Base-by-base conservation (phyloP, 2,888 invertebrate genomes). In the Tiphia femorata region DNA sequence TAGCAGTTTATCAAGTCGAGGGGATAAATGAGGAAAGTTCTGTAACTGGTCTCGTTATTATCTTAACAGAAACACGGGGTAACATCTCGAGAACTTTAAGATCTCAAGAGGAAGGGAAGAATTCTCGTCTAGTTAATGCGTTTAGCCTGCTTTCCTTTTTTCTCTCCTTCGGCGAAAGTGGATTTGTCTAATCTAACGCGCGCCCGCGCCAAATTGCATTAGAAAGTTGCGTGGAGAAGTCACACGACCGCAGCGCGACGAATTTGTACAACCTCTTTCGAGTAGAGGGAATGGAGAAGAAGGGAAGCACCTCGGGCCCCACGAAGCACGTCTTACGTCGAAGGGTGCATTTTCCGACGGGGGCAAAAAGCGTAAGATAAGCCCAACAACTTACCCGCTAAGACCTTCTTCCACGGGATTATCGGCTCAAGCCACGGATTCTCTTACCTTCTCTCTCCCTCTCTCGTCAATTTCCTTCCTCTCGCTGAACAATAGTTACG, bases 381-480 rank as follows among this genome's bases (percentile, higher is more conserved):
- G 67, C 68, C 49, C 58, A 59, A 51, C 64, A 66, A 70, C 68
- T 72, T 70, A 62, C 62, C 64, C 49, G 58, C 70, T 75, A 64
- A 75, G 72, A 66, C 67, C 52, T 63, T 67, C 72, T 68, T 75
- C 66, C 74, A 66, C 52, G 53, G 71, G 72, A 75, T 75, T 75
- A 73, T 73, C 72, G 64, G 64, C 67, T 66, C 51, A 58, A 62
- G 54, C 54, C 47, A n/a, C 35, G 61, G 50, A 62, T 61, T 53
- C 50, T 57, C 38, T 52, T 46, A 58, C 42, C 50, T 58, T 47
- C 19, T 23, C 55, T 44, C 27, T 12, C 38, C 30, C 52, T 47
- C 48, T 48, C 54, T 51, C 54, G 55, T 14, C 19, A 12, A n/a
- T 19, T n/a, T 30, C 49, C 48, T 57, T 53, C 38, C 41, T 56